Evolutionary conservation across 2,888 invertebrate genomes (phyloP).

Genomic region (Nysson spinosus): DNA sequence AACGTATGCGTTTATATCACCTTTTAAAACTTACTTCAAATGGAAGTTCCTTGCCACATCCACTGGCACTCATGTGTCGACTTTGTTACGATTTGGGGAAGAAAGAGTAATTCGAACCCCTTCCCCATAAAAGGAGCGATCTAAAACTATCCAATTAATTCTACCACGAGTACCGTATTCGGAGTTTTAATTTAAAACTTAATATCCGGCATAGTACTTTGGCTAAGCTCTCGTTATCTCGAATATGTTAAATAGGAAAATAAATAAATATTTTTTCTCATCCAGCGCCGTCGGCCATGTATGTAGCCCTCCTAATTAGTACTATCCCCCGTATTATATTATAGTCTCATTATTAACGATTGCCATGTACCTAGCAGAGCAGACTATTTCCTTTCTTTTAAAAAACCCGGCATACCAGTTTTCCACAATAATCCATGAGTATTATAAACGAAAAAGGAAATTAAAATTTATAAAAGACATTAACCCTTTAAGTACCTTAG

Average conservation of each 20-base stretch:
- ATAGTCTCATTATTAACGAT: conserved; percentile 49
- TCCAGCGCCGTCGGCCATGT: conserved; percentile 47
- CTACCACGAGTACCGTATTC: conserved; percentile 16
- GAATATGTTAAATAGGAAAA: conserved; percentile 68
- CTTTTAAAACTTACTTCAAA: too few species aligned
- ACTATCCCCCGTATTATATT: conserved; percentile 44
- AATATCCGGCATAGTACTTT: not conserved
- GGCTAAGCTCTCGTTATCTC: conserved; percentile 60
- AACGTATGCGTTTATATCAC: too few species aligned
- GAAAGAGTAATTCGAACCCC: too few species aligned
- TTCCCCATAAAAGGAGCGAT: not conserved
- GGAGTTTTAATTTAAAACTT: conserved; percentile 33
- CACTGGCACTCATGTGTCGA: too few species aligned
- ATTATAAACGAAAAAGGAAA: too few species aligned
- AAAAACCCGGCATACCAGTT: too few species aligned
- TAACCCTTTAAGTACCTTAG: too few species aligned
- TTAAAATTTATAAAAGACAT: too few species aligned
- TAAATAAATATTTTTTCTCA: conserved; percentile 65
- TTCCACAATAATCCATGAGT: too few species aligned
- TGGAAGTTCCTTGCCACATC: too few species aligned
- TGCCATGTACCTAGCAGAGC: conserved; percentile 40
- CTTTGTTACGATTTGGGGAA: too few species aligned
- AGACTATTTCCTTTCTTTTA: not conserved
- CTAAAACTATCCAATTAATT: not conserved
- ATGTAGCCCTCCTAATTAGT: conserved; percentile 48